Conservation (phyloP, 2,888 invertebrate species). For the Pristionchus exspectatus region DNA sequence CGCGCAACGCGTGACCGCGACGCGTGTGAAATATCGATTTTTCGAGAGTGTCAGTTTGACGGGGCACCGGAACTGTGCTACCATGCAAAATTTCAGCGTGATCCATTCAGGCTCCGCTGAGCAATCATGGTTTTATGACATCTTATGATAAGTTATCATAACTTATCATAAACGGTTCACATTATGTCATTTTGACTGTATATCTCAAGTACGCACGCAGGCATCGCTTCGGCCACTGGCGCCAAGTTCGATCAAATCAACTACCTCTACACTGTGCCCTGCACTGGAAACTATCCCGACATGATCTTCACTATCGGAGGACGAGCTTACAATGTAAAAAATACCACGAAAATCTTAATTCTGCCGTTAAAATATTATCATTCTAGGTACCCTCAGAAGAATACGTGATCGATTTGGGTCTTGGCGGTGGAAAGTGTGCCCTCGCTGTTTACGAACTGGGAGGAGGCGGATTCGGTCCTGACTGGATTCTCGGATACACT, state of each 20-base stretch:
- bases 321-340: background rate
- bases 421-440: constrained; percentile 2
- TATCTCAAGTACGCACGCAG: background rate
- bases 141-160: no score
- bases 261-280: background rate
- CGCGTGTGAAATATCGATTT: no score
- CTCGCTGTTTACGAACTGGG: background rate
- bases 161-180: no score
- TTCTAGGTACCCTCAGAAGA: background rate
- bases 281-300: background rate
- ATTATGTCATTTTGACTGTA: no score
- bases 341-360: background rate
- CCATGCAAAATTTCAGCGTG: no score
- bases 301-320: constrained; percentile 15
- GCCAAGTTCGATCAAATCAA: background rate
- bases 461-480: constrained; percentile 23
- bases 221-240: background rate
- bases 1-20: no score
- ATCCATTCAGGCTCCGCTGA: no score
- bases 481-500: constrained; percentile 12
- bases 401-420: constrained; percentile 20
- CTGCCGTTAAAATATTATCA: background rate
- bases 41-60: no score
- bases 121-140: no score
- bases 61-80: no score